Percentiles rank a stretch among this genome's conserved stretches.
phyloP scores from a whole-genome alignment of 2,888 invertebrate genomes.

The Zaprionus bogoriensis region DNA sequence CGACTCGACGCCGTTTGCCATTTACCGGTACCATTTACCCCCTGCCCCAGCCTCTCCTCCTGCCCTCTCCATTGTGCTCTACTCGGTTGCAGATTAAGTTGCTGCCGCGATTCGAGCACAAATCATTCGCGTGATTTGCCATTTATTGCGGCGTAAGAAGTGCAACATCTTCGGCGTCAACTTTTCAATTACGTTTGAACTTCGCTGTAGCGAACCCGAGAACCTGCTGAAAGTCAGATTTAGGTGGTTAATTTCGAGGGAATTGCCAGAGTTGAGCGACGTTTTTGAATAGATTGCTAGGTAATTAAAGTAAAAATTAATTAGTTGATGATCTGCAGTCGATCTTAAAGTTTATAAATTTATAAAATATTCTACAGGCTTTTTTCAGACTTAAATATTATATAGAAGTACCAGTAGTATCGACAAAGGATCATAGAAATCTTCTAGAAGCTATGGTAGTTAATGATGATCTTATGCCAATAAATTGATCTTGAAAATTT shows the following conservation, averaged over 20 bases:
- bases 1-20: constrained; percentile 16
- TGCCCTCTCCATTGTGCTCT: constrained; percentile 2
- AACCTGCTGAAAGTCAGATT: neutral
- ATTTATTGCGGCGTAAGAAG: constrained; percentile 13
- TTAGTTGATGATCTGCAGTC: too few species aligned
- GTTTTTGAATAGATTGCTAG: neutral
- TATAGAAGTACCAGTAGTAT: too few species aligned
- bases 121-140: constrained; percentile 37
- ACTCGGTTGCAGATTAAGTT: constrained; percentile 51
- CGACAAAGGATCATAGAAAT: too few species aligned
- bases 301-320: too few species aligned
- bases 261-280: neutral
- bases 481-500: too few species aligned
- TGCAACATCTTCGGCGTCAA: neutral
- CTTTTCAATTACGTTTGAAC: neutral
- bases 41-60: neutral
- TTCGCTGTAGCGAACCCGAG: neutral
- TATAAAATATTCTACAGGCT: too few species aligned
- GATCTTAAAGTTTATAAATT: too few species aligned
- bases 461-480: too few species aligned
- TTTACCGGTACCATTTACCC: constrained; percentile 3
- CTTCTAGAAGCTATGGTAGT: too few species aligned
- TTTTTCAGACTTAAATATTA: too few species aligned
- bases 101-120: constrained; percentile 32
- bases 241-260: neutral